These are phyloP conservation scores for Gnatocerus cornutus DNA, from an alignment of 2,888 invertebrate species.

Conservation along the genomic window DNA sequence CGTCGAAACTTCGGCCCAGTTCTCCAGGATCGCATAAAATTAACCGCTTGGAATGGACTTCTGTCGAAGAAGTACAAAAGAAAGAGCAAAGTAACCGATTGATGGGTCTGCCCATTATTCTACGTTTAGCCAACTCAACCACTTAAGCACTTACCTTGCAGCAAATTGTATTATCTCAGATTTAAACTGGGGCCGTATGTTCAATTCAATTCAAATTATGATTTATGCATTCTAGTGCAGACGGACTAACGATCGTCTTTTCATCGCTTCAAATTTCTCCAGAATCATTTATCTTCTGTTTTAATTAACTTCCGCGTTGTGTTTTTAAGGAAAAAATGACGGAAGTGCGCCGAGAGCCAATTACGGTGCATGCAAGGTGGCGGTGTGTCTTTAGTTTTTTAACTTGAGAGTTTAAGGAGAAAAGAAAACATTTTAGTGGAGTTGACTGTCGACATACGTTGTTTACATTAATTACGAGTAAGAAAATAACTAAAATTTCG, in stretches of 20 bases:
- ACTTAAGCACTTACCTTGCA: background rate
- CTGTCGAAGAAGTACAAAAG: constrained; percentile 25
- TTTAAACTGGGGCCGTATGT: constrained; percentile 28
- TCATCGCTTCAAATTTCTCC: constrained; percentile 33
- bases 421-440: no score
- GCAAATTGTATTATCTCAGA: constrained; percentile 16
- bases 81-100: constrained; percentile 21
- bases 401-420: background rate
- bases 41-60: constrained; percentile 29
- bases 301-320: constrained; percentile 51
- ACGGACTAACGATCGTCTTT: constrained; percentile 35
- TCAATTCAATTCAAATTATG: constrained; percentile 34
- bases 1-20: constrained; percentile 28
- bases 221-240: constrained; percentile 40
- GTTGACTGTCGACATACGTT: no score
- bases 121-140: constrained; percentile 3
- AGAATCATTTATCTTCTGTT: constrained; percentile 45
- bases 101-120: constrained; percentile 21
- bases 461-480: no score
- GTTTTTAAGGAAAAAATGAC: constrained; percentile 32
- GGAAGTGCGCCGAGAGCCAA: background rate
- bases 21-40: constrained; percentile 30
- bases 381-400: background rate
- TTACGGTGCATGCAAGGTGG: constrained; percentile 4
- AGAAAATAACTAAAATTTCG: no score